Evolutionary conservation across 2,888 invertebrate species (phyloP).

Genomic region (Drosophila kuntzei): DNA sequence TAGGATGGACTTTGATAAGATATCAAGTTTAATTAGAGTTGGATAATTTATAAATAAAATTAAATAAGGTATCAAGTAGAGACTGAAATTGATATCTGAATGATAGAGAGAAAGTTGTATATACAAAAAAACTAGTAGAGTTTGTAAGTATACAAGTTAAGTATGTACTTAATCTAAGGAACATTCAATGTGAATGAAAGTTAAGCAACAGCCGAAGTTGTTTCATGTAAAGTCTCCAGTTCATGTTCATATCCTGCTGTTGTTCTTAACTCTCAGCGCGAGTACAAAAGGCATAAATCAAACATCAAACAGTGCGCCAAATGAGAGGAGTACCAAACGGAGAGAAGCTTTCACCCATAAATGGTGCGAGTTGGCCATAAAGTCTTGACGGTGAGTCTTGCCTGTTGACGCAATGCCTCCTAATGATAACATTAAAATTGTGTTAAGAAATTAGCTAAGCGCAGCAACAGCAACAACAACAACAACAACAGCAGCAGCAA

Average conservation of each 20-base stretch:
- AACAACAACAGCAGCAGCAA: constrained; percentile 32
- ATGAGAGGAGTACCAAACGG: constrained; percentile 29
- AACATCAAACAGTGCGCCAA: constrained; percentile 70
- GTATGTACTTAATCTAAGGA: neutral
- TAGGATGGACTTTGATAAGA: too few species aligned
- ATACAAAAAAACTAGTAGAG: too few species aligned
- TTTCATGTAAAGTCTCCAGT: neutral
- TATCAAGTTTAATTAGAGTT: neutral
- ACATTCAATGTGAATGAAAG: constrained; percentile 28
- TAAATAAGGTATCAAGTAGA: neutral
- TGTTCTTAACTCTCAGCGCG: constrained; percentile 18
- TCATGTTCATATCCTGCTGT: constrained; percentile 45
- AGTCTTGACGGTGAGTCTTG: constrained; percentile 15
- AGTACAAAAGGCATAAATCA: constrained; percentile 57
- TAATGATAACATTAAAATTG: constrained; percentile 79
- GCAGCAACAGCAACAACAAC: constrained; percentile 26
- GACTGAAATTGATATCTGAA: neutral
- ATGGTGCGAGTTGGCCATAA: constrained; percentile 66
- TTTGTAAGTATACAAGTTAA: neutral
- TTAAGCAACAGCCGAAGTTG: constrained; percentile 42
- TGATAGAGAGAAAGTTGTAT: too few species aligned
- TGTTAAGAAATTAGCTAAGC: constrained; percentile 78
- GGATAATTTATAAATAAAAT: neutral
- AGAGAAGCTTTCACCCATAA: constrained; percentile 73
- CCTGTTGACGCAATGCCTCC: constrained; percentile 71